A percentile compares a stretch with the other conserved stretches of the same genome.
phyloP scores from a whole-genome alignment of 2,113 vertebrate species.

The Sturnus vulgaris region DNA sequence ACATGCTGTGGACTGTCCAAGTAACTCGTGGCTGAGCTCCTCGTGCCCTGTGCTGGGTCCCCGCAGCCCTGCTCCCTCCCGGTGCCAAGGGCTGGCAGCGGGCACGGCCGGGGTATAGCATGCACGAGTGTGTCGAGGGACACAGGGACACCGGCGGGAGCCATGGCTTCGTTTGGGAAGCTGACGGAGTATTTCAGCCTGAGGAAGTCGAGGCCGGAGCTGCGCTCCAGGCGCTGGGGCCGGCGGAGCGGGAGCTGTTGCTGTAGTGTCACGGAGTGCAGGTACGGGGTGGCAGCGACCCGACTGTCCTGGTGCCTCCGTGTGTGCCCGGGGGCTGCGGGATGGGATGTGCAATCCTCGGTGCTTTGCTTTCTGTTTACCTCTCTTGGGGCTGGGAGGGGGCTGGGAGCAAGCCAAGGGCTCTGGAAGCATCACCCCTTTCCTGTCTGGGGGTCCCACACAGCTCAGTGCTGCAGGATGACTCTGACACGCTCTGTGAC shows the following conservation, averaged over 20 bases:
- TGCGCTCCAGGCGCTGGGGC: conserved; percentile 73
- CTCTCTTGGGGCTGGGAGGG: neutral
- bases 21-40: neutral
- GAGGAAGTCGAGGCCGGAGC: conserved; percentile 86
- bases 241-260: conserved; percentile 85
- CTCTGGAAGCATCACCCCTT: rapidly evolving
- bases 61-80: neutral
- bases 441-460: neutral
- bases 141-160: neutral
- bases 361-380: neutral
- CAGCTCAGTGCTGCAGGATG: rapidly evolving
- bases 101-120: neutral
- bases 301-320: rapidly evolving
- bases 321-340: rapidly evolving
- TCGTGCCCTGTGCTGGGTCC: neutral
- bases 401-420: neutral
- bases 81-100: neutral
- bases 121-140: neutral
- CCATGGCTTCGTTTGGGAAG: conserved; percentile 91
- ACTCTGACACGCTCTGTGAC: rapidly evolving
- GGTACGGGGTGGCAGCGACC: conserved; percentile 63
- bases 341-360: neutral
- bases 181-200: conserved; percentile 91
- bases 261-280: conserved; percentile 86
- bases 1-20: neutral